phyloP scores from a whole-genome alignment of 2,888 invertebrate genomes.

The Ernsta delagoae region DNA sequence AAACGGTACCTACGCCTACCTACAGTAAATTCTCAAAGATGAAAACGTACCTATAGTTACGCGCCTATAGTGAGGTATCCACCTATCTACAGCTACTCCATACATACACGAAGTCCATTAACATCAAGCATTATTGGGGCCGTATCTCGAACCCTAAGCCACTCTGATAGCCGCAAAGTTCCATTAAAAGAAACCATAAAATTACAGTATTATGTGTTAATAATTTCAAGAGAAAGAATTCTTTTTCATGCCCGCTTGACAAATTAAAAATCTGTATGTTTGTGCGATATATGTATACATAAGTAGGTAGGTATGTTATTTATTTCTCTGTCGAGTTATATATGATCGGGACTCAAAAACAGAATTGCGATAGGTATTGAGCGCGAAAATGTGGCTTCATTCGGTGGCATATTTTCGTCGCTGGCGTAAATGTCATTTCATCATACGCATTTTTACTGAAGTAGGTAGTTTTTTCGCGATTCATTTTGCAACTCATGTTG shows the following conservation, averaged over 20 bases:
- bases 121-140: slow-evolving; percentile 74
- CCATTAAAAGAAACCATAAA: slow-evolving; percentile 83
- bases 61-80: too few species aligned
- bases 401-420: slow-evolving; percentile 59
- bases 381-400: slow-evolving; percentile 51
- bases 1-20: not conserved
- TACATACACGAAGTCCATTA: slow-evolving; percentile 71
- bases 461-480: slow-evolving; percentile 50
- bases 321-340: slow-evolving; percentile 49
- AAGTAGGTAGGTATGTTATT: slow-evolving; percentile 50
- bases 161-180: slow-evolving; percentile 73
- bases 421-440: slow-evolving; percentile 51
- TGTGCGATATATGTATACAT: slow-evolving; percentile 39
- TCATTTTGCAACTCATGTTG: slow-evolving; percentile 48
- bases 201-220: slow-evolving; percentile 84
- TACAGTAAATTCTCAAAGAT: slow-evolving; percentile 5
- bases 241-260: slow-evolving; percentile 57
- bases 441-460: slow-evolving; percentile 52
- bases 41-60: not conserved
- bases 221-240: slow-evolving; percentile 77
- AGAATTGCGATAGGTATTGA: slow-evolving; percentile 62
- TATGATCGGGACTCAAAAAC: slow-evolving; percentile 46
- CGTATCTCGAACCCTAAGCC: slow-evolving; percentile 68
- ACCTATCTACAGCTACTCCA: slow-evolving; percentile 43
- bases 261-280: slow-evolving; percentile 69